These are phyloP conservation scores for Littorina saxatilis DNA, from an alignment of 1,140 invertebrate species.

Conservation along the genomic window DNA sequence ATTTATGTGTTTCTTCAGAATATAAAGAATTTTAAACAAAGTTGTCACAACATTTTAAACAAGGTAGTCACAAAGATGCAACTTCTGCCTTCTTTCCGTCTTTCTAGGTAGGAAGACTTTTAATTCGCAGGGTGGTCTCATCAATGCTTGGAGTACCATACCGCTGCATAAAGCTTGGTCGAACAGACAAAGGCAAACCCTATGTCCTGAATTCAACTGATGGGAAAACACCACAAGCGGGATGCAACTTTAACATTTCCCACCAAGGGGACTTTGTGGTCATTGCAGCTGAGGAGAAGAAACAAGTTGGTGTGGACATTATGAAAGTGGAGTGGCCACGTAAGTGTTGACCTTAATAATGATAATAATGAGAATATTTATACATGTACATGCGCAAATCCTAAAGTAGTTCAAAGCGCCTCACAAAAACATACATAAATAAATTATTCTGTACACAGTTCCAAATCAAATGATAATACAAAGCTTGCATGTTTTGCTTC, in stretches of 20 bases:
- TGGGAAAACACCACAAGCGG: background rate
- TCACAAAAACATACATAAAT: too few relatives aligned
- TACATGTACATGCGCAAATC: too few relatives aligned
- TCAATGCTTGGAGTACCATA: conserved; percentile 81
- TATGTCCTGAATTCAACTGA: conserved; percentile 63
- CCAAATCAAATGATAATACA: too few relatives aligned
- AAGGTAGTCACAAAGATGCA: too few relatives aligned
- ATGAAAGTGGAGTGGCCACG: conserved; percentile 77
- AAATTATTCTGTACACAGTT: too few relatives aligned
- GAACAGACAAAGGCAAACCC: conserved; percentile 78
- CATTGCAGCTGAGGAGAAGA: conserved; percentile 81
- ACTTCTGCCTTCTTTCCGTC: too few relatives aligned
- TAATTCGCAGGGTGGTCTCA: conserved; percentile 88
- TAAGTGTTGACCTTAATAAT: conserved; percentile 47
- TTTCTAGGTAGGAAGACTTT: conserved; percentile 82
- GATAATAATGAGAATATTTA: too few relatives aligned
- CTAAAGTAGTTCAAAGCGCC: too few relatives aligned
- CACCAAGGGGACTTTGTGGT: conserved; percentile 93
- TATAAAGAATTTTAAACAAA: too few relatives aligned
- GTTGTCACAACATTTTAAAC: too few relatives aligned
- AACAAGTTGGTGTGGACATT: conserved; percentile 78
- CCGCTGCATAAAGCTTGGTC: conserved; percentile 78
- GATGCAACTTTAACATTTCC: conserved; percentile 90
- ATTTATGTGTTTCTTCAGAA: too few relatives aligned
- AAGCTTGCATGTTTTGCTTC: conserved; percentile 13